Evolutionary conservation across 2,113 vertebrate genomes (phyloP).

Genomic region (Erinaceus europaeus): DNA sequence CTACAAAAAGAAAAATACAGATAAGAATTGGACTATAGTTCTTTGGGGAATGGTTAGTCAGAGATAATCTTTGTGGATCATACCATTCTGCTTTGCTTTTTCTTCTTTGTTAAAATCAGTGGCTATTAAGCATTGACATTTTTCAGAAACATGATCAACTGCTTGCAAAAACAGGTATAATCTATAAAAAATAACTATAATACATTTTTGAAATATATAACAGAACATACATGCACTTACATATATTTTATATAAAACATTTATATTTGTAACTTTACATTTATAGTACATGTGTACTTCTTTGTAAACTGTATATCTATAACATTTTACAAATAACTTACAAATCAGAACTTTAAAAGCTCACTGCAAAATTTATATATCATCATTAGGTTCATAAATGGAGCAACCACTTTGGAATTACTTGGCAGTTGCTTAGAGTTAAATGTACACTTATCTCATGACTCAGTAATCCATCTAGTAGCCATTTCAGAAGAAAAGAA

Average conservation of each 20-base stretch:
- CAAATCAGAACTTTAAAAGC: conserved; percentile 27
- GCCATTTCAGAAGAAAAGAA: conserved; percentile 32
- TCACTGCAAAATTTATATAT: not conserved
- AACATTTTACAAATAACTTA: conserved; percentile 23
- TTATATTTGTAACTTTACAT: too few relatives aligned
- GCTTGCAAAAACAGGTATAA: too few relatives aligned
- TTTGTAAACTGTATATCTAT: too few relatives aligned
- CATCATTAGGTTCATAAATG: not conserved
- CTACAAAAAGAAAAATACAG: conserved; percentile 22
- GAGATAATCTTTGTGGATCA: not conserved
- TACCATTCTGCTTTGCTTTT: not conserved
- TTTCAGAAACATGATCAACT: conserved; percentile 3
- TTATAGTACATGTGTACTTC: too few relatives aligned
- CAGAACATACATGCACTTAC: too few relatives aligned
- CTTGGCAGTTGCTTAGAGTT: not conserved
- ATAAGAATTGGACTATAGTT: conserved; percentile 72
- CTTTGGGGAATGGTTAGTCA: not conserved
- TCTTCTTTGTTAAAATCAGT: not conserved
- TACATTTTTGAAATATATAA: too few relatives aligned
- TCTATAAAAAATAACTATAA: conserved; percentile 11
- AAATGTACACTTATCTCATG: not conserved
- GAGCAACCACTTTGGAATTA: not conserved
- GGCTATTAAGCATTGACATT: not conserved
- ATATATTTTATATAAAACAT: too few relatives aligned
- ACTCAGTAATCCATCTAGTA: not conserved